Evolutionary conservation across 2,113 vertebrate species (phyloP).

Genomic region (Brevimyrus niger): DNA sequence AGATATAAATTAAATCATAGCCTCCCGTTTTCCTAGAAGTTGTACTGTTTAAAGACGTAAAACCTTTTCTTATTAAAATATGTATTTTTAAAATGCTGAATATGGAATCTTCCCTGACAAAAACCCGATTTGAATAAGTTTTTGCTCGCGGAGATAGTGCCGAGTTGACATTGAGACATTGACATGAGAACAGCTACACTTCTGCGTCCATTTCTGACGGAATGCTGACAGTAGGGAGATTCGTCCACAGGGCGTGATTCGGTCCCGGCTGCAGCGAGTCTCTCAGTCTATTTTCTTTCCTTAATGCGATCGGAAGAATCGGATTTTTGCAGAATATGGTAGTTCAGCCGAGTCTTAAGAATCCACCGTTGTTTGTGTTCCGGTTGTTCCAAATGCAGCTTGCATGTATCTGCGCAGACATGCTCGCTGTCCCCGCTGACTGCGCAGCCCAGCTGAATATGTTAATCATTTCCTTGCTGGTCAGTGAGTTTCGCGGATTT

Average conservation of each 20-base stretch:
- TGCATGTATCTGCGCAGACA: background rate
- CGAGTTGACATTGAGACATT: background rate
- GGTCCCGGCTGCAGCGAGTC: background rate
- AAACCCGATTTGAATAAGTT: background rate
- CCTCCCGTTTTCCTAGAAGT: conserved; percentile 49
- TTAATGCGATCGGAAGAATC: background rate
- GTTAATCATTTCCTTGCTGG: background rate
- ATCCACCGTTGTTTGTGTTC: background rate
- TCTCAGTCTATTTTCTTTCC: background rate
- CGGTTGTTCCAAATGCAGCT: background rate
- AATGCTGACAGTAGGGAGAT: background rate
- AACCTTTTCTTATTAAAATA: background rate
- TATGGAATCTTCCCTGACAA: background rate
- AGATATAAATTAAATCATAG: conserved; percentile 68
- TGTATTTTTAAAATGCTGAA: background rate
- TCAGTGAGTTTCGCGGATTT: background rate
- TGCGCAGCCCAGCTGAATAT: background rate
- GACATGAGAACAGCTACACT: background rate
- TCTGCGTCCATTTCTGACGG: background rate
- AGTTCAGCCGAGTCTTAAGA: background rate
- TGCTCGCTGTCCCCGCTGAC: background rate
- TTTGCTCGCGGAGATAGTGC: background rate
- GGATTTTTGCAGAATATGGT: background rate
- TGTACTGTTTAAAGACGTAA: conserved; percentile 14
- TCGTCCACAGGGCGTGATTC: background rate